phyloP scores from a whole-genome alignment of 1,140 invertebrate species.

The Chymomyza costata region DNA sequence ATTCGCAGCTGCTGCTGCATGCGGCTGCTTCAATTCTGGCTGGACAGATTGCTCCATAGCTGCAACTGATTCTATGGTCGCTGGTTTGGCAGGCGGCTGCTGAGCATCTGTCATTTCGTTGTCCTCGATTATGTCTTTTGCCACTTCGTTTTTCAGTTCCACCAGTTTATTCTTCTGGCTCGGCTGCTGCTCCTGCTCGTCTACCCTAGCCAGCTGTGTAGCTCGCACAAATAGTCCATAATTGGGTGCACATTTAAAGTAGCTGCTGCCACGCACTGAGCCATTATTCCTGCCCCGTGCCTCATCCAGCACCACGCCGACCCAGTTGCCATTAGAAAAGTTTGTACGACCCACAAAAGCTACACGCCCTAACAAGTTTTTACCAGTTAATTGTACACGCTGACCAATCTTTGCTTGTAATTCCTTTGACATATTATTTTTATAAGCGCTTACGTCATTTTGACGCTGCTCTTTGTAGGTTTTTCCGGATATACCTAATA shows the following conservation, averaged over 20 bases:
- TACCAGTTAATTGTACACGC: slow-evolving; percentile 86
- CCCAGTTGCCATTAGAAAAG: slow-evolving; percentile 92
- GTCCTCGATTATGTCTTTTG: slow-evolving; percentile 10
- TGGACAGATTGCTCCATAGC: slow-evolving; percentile 18
- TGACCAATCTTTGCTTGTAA: slow-evolving; percentile 81
- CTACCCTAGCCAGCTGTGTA: slow-evolving; percentile 82
- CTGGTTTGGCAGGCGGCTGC: slow-evolving; percentile 7
- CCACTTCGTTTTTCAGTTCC: background rate
- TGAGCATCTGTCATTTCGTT: slow-evolving; percentile 15
- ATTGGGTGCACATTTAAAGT: slow-evolving; percentile 90
- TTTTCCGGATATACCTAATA: slow-evolving; percentile 49
- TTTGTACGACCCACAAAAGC: slow-evolving; percentile 89
- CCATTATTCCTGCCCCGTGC: slow-evolving; percentile 95
- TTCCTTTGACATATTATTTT: slow-evolving; percentile 68
- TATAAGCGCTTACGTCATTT: slow-evolving; percentile 55
- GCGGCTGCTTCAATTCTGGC: background rate
- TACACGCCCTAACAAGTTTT: slow-evolving; percentile 86
- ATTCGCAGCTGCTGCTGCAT: background rate
- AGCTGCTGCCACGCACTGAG: slow-evolving; percentile 86
- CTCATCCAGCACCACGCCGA: slow-evolving; percentile 91
- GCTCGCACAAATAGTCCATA: slow-evolving; percentile 90
- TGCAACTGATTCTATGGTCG: slow-evolving; percentile 11
- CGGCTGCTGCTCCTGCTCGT: slow-evolving; percentile 75
- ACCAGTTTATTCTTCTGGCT: slow-evolving; percentile 13
- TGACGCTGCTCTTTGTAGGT: slow-evolving; percentile 25